phyloP scores from a whole-genome alignment of 2,113 vertebrate genomes.

The Notothenia rossii region DNA sequence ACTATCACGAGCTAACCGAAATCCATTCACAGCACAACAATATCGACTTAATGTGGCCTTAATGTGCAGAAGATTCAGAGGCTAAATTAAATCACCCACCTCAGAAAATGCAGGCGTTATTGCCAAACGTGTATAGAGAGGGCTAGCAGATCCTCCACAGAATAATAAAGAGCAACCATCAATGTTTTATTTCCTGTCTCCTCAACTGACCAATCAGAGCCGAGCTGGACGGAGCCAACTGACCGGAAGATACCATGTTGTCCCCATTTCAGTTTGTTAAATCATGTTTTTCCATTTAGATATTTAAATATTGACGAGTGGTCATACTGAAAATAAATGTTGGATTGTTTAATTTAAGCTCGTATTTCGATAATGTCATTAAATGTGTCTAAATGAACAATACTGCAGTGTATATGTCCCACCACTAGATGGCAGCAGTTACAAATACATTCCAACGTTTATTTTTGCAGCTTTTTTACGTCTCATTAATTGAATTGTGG shows the following conservation, averaged over 20 bases:
- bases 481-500: not conserved
- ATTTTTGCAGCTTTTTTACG: not conserved
- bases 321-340: accelerated
- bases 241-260: constrained; percentile 59
- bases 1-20: not conserved
- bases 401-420: not conserved
- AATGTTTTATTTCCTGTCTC: constrained; percentile 54
- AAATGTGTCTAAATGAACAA: not conserved
- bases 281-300: not conserved
- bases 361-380: not conserved
- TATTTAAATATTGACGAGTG: accelerated
- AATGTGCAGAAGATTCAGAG: not conserved
- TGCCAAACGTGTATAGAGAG: not conserved
- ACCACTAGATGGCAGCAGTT: constrained; percentile 57
- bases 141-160: constrained; percentile 23
- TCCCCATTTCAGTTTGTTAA: not conserved
- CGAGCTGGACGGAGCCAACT: constrained; percentile 34
- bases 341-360: not conserved
- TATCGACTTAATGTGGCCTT: not conserved
- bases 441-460: not conserved
- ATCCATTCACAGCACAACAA: not conserved
- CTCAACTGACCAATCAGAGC: constrained; percentile 63
- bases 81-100: constrained; percentile 37
- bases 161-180: constrained; percentile 26
- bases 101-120: constrained; percentile 16